Base-by-base conservation (phyloP, 1,140 invertebrate species). In the Drosophila micromelanica region DNA sequence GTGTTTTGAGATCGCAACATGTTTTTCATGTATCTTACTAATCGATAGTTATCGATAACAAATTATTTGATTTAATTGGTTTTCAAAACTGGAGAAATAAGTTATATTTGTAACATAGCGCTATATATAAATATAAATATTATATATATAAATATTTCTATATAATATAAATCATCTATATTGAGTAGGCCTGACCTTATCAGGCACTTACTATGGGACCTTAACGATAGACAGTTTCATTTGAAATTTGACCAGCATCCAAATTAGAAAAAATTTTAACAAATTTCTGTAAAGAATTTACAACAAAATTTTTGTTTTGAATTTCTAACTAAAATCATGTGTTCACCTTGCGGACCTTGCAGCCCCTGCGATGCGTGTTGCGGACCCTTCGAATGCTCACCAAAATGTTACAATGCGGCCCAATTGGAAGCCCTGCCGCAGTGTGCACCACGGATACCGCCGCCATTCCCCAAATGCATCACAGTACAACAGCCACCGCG, bases 401-500 rank as follows among this genome's bases (percentile, higher is more conserved):
- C 82, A 3, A 76, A 82, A 68, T 87, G 82, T 27, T 82, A 80
- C 32, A 73, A 65, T 40, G 61, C 72, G 5, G 71, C 70, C 3
- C 74, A 87, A 48, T 61, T 87, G 56, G 74, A 78, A 4, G 73
- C 73, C 0, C 17, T 89, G 37, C 84, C 84, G 13, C 84, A 89
- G 67, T 89, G 84, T 51, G 77, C 77, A 8, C 74, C 84, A 12
- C 64, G 73, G 3, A 63, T 73, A 32, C 80, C 84, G 30, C 77
- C 84, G 37, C 78, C 80, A 7, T 64, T 57, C 15, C 80, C 80
- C 15, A 78, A 78, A 68, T 74, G 69, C 59, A 74, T 89, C 12
- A 89, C 80, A 4, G 73, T 89, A 6, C 84, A 89, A 15, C 84
- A 89, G 42, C 80, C 84, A 6, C 84, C 84, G 5, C 74, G 80